Base-by-base conservation (phyloP, 2,113 vertebrate species). In the Proterorhinus semilunaris region DNA sequence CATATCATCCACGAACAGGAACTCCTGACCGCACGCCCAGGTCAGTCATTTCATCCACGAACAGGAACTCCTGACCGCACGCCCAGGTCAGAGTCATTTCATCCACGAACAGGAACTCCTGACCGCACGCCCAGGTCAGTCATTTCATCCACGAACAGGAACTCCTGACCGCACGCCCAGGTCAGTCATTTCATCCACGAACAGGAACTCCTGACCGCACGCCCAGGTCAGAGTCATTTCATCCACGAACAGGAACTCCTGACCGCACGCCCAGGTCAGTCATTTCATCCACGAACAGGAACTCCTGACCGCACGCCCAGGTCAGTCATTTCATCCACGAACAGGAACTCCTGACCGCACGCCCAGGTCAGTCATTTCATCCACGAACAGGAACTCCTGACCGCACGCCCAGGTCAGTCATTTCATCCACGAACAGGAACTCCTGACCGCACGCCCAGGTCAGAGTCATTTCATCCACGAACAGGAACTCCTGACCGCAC, bases 381-480 rank as follows among this genome's bases (percentile, higher is more conserved):
- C 21, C 21, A 21, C 2, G 21, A 21, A 21, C 21, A 21, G 21
- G 21, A 21, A 21, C n/a, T n/a, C n/a, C n/a, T n/a, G n/a, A n/a
- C 86, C 90, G 95, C 36, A 91, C 91, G 0, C 77, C 94, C 66
- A 95, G 94, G 97, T 99, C 16, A 54, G 52, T 52, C 21, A 21
- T 21, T 21, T 21, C 21, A 21, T 21, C 21, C 21, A 21, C 2
- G 21, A 21, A 21, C 21, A 21, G 21, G 21, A 21, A 21, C n/a
- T n/a, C n/a, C n/a, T n/a, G n/a, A n/a, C 86, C 90, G 95, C 36
- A 91, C 91, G 0, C 77, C 94, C 66, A 95, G 94, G 97, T 99
- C 16, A 54, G 52, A n/a, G n/a, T 52, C 21, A 21, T 21, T 21
- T 21, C 21, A 21, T 21, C 21, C 21, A 21, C 2, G 21, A 21